phyloP scores from a whole-genome alignment of 2,888 invertebrate genomes.

The Oegoconia quadripuncta region DNA sequence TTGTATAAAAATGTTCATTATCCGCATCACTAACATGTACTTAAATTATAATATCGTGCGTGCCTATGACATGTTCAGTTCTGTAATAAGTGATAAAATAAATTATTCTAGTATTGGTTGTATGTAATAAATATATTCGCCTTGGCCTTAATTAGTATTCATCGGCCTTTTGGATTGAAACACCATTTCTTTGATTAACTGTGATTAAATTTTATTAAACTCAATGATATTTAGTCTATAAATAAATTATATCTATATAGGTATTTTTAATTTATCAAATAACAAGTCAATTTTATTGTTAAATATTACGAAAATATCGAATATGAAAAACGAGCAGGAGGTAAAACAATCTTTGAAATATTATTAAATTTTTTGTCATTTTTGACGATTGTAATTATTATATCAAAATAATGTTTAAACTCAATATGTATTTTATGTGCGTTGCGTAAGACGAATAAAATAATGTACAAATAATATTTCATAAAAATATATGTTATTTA shows the following conservation, averaged over 20 bases:
- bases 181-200: constrained; percentile 67
- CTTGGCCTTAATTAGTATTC: constrained; percentile 49
- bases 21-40: constrained; percentile 42
- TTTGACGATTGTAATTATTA: constrained; percentile 14
- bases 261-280: constrained; percentile 13
- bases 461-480: constrained; percentile 77
- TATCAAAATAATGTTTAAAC: constrained; percentile 32
- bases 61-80: too few species aligned
- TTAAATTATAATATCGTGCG: constrained; percentile 62
- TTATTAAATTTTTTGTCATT: constrained; percentile 13
- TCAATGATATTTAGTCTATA: constrained; percentile 30
- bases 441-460: constrained; percentile 60
- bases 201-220: constrained; percentile 67
- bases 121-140: constrained; percentile 21
- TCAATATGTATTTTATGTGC: constrained; percentile 58
- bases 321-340: constrained; percentile 15
- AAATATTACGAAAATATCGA: constrained; percentile 19
- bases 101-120: too few species aligned
- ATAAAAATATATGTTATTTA: constrained; percentile 76
- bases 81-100: too few species aligned
- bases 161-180: constrained; percentile 59
- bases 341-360: constrained; percentile 1
- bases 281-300: constrained; percentile 40
- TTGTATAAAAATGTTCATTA: constrained; percentile 15
- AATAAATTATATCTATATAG: constrained; percentile 20